Evolutionary conservation across 2,797 vertebrate genomes (phyloP).

Genomic region (Loriculus beryllinus): DNA sequence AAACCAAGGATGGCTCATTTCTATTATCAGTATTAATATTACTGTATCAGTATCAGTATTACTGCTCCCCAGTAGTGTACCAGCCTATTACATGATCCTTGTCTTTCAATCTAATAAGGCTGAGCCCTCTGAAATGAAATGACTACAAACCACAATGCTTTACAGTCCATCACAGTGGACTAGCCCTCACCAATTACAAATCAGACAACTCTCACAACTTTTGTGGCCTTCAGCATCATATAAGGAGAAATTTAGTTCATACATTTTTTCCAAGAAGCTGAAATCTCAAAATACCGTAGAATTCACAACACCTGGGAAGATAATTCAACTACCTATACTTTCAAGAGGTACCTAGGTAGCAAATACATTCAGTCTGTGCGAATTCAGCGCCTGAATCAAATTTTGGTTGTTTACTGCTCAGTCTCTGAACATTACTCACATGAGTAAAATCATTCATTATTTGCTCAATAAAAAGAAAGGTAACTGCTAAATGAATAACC

Average conservation of each 20-base stretch:
- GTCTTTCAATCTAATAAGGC: neutral
- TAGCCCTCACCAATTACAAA: neutral
- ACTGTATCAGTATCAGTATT: neutral
- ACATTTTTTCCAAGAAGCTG: neutral
- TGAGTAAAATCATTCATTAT: neutral
- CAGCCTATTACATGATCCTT: neutral
- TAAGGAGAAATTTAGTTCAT: neutral
- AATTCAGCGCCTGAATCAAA: neutral
- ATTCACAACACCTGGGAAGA: neutral
- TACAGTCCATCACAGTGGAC: neutral
- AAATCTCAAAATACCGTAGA: neutral
- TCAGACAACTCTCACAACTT: neutral
- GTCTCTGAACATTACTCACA: neutral
- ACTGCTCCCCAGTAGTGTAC: neutral
- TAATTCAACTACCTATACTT: neutral
- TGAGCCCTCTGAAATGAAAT: neutral
- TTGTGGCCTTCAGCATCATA: neutral
- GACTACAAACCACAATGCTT: neutral
- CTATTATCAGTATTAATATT: neutral
- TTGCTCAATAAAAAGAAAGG: neutral
- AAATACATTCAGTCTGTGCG: neutral
- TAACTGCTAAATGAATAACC: neutral
- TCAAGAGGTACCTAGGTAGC: neutral
- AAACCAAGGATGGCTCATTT: neutral
- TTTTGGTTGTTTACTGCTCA: neutral